These are phyloP conservation scores for Apistogramma diplotaenia DNA, from an alignment of 2,113 vertebrate species.

Conservation along the genomic window DNA sequence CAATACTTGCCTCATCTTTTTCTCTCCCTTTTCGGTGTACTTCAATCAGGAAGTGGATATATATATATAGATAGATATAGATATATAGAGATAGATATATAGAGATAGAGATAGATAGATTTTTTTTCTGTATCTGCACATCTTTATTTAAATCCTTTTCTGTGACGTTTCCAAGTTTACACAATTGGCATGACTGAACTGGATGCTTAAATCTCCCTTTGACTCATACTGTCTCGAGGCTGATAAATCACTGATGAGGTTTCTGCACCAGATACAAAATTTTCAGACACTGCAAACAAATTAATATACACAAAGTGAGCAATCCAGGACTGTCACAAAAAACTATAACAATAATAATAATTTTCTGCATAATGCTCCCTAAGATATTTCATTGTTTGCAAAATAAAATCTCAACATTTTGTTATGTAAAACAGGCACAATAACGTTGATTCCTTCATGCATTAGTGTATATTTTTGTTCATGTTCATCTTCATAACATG, in stretches of 20 bases:
- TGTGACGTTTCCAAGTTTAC: neutral
- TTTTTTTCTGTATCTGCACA: neutral
- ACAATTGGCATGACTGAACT: neutral
- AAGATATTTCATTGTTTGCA: neutral
- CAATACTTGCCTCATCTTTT: neutral
- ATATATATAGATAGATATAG: neutral
- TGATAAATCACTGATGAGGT: neutral
- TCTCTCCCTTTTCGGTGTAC: neutral
- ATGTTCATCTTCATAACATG: neutral
- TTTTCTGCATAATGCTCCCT: neutral
- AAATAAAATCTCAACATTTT: neutral
- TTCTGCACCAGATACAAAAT: neutral
- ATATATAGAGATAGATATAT: neutral
- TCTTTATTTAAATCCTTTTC: neutral
- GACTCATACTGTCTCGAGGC: neutral
- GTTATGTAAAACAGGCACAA: neutral
- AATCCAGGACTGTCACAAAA: neutral
- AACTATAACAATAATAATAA: neutral
- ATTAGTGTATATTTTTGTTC: neutral
- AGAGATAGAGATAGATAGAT: neutral
- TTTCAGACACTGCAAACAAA: neutral
- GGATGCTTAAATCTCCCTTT: conserved; percentile 1
- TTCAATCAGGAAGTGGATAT: neutral
- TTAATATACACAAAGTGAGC: neutral
- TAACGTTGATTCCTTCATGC: neutral